A percentile compares a stretch with the other conserved stretches of the same genome.
These are phyloP conservation scores for Eudemis profundana DNA, from an alignment of 2,888 invertebrate genomes.

Conservation along the genomic window DNA sequence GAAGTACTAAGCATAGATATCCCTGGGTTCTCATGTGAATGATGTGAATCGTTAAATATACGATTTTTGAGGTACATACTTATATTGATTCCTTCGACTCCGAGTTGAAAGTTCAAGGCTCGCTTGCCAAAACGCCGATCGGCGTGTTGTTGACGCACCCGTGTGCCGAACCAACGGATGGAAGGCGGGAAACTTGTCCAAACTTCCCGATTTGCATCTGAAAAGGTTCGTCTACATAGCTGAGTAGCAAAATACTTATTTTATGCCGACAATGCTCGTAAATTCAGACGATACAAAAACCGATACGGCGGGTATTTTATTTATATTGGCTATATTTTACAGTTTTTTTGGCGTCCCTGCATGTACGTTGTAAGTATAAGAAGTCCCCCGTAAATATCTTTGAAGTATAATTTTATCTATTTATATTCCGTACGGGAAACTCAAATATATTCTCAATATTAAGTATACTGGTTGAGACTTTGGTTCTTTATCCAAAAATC, in stretches of 20 bases:
- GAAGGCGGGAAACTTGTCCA: constrained; percentile 25
- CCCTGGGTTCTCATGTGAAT: too few species aligned
- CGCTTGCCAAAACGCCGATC: constrained; percentile 19
- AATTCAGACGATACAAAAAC: constrained; percentile 30
- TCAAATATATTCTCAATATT: too few species aligned
- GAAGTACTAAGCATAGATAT: too few species aligned
- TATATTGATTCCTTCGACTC: constrained; percentile 24
- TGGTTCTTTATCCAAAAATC: too few species aligned
- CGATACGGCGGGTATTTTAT: constrained; percentile 20
- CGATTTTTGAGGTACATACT: background rate
- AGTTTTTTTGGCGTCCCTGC: background rate
- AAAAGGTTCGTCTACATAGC: constrained; percentile 40
- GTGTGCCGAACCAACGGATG: constrained; percentile 16
- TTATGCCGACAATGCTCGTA: constrained; percentile 35
- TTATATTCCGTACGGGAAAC: too few species aligned
- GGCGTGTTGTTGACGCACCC: constrained; percentile 29
- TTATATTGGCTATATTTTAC: constrained; percentile 24
- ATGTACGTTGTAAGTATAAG: background rate
- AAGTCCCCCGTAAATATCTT: background rate
- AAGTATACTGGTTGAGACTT: too few species aligned
- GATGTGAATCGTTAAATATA: background rate
- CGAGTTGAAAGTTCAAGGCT: constrained; percentile 34
- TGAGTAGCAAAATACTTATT: constrained; percentile 31
- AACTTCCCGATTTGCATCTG: constrained; percentile 41
- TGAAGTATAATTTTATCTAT: too few species aligned